Percentiles rank a stretch among this genome's conserved stretches.
Evolutionary conservation across 1,140 invertebrate genomes (phyloP).

Genomic region (Diploscapter pachys): DNA sequence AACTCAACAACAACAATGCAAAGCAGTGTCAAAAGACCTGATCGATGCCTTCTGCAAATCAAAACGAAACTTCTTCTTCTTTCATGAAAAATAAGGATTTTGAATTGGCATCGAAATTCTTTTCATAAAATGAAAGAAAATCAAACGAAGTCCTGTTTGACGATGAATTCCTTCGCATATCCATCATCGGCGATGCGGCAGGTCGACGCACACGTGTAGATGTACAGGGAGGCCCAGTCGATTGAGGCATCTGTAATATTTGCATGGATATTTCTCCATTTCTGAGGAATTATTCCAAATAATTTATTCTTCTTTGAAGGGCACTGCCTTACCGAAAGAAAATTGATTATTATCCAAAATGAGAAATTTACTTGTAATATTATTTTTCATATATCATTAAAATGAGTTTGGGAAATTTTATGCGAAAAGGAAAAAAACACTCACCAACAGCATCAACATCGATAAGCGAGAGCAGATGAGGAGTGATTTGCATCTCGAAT

Average conservation of each 20-base stretch:
- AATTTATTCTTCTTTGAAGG: too few relatives aligned
- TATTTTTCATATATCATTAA: not conserved
- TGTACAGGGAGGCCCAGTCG: constrained; percentile 81
- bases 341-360: not conserved
- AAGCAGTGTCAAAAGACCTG: too few relatives aligned
- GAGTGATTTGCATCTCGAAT: constrained; percentile 93
- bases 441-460: constrained; percentile 70
- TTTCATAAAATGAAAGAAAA: not conserved
- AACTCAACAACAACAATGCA: too few relatives aligned
- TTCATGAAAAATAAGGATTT: too few relatives aligned
- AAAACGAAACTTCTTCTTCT: too few relatives aligned
- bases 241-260: constrained; percentile 62
- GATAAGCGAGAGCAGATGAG: constrained; percentile 74
- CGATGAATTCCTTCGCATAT: constrained; percentile 76
- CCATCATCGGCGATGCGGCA: constrained; percentile 68
- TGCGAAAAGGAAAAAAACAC: not conserved
- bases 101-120: not conserved
- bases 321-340: constrained; percentile 17
- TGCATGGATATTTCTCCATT: not conserved
- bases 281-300: not conserved
- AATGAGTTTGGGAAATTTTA: not conserved
- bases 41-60: too few relatives aligned
- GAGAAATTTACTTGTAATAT: not conserved
- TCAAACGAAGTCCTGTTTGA: constrained; percentile 78
- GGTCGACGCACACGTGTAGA: constrained; percentile 80